phyloP scores from a whole-genome alignment of 2,113 vertebrate species.

The Peromyscus californicus region DNA sequence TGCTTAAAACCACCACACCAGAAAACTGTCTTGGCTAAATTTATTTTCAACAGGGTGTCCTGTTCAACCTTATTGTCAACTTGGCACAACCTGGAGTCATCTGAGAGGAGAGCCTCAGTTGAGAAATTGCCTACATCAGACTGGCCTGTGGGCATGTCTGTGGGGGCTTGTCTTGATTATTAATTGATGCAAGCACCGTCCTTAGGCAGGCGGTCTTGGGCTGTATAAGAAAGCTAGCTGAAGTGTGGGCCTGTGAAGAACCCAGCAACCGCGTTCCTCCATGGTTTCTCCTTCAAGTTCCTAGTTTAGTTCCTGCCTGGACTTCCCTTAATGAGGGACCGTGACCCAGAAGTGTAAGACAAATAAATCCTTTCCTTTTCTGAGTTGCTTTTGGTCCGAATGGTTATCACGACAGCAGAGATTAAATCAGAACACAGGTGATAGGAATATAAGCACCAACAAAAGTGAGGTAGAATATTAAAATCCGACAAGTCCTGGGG shows the following conservation, averaged over 20 bases:
- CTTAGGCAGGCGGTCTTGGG: no score
- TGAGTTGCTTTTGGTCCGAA: background rate
- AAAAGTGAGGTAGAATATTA: constrained; percentile 13
- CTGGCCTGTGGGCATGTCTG: background rate
- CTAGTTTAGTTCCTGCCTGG: no score
- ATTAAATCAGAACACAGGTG: background rate
- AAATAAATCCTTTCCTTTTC: background rate
- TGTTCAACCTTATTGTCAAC: no score
- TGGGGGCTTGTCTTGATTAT: no score
- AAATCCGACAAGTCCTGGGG: background rate
- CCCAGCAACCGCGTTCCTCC: background rate
- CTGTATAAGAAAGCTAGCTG: no score
- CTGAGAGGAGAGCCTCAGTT: background rate
- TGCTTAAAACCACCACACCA: background rate
- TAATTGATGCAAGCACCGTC: no score
- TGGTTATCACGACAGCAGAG: background rate
- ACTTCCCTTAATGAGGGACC: background rate
- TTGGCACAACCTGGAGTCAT: background rate
- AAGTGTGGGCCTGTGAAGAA: background rate
- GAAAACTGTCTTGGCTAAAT: background rate
- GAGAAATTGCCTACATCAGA: background rate
- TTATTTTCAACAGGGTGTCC: background rate
- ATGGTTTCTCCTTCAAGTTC: background rate
- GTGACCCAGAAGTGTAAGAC: background rate
- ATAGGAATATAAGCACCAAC: background rate